Percentiles rank a stretch among this genome's conserved stretches.
Conservation (phyloP, 2,888 invertebrate species). For the Leucoma salicis region DNA sequence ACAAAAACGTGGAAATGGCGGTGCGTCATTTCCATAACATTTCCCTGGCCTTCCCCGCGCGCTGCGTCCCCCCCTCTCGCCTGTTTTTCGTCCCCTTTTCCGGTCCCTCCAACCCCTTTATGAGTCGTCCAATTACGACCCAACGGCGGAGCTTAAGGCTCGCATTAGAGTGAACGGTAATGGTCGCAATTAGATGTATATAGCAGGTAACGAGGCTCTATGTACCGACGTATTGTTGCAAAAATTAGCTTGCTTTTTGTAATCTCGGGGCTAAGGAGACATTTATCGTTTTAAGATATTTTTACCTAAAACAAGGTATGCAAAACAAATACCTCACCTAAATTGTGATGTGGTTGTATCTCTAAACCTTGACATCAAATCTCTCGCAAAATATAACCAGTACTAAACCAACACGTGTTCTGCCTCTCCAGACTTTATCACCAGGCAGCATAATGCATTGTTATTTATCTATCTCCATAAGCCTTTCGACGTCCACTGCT, state of each 20-base stretch:
- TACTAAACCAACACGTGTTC: too few relatives aligned
- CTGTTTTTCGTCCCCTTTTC: constrained; percentile 69
- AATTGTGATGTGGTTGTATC: too few relatives aligned
- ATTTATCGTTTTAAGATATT: too few relatives aligned
- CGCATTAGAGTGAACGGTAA: constrained; percentile 61
- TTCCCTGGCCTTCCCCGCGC: constrained; percentile 40
- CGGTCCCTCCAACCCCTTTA: constrained; percentile 73
- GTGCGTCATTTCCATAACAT: constrained; percentile 82
- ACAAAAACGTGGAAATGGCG: constrained; percentile 81
- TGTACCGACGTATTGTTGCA: constrained; percentile 20
- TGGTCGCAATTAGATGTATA: constrained; percentile 51
- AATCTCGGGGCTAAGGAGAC: too few relatives aligned
- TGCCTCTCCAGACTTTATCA: too few relatives aligned
- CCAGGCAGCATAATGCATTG: too few relatives aligned
- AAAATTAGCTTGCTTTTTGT: constrained; percentile 2
- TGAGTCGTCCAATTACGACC: constrained; percentile 77
- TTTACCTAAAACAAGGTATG: too few relatives aligned
- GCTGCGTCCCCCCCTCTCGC: constrained; percentile 33
- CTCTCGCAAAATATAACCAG: too few relatives aligned
- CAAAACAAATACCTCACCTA: too few relatives aligned
- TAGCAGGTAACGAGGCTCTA: constrained; percentile 14
- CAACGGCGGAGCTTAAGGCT: constrained; percentile 74
- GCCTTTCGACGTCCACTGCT: too few relatives aligned
- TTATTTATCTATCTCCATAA: too few relatives aligned
- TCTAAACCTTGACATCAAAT: too few relatives aligned